Evolutionary conservation across 2,888 invertebrate species (phyloP), one percentile per base, ranked within the genome.

Genomic region (Corbicula japonica): DNA sequence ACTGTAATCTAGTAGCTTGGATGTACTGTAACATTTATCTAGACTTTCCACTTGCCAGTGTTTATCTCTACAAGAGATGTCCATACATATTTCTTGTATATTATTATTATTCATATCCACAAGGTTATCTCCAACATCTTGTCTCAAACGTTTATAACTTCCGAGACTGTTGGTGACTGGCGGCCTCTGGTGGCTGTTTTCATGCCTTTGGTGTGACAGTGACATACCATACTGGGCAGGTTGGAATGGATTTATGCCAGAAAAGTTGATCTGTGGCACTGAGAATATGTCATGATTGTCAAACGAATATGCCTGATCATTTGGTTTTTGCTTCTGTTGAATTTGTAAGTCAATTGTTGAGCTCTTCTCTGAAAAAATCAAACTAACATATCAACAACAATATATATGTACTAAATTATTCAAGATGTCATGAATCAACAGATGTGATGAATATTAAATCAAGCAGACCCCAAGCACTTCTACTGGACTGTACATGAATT

Each of bases 201-300:
- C n/a, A n/a, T n/a, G n/a, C n/a, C n/a, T n/a, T n/a, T n/a, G n/a
- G n/a, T n/a, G n/a, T 21, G 58, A 18, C 30, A 21, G 23, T 21
- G 18, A 34, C 6, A 18, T n/a, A 35, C 28, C 35, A 3, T 1
- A 2, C 5, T 63, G 44, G 26, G 10, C 2, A 23, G 52, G 5
- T n/a, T 66, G 28, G 32, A 69, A 69, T 58, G 69, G 69, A 26
- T 69, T 69, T 12, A 5, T 44, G 21, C n/a, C 30, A 6, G 58
- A 18, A 48, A 69, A 69, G 46, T 69, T 44, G 2, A 69, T 69
- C 58, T 69, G 58, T 58, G 69, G 69, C 23, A 32, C 58, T 0
- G 30, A 0, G 15, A 52, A 34, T 8, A 41, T 26, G n/a, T 44
- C n/a, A n/a, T n/a, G 41, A 2, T 61, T 21, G 30, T 61, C 32